Base-by-base conservation (phyloP, 2,113 vertebrate species). In the Hepsetus odoe region DNA sequence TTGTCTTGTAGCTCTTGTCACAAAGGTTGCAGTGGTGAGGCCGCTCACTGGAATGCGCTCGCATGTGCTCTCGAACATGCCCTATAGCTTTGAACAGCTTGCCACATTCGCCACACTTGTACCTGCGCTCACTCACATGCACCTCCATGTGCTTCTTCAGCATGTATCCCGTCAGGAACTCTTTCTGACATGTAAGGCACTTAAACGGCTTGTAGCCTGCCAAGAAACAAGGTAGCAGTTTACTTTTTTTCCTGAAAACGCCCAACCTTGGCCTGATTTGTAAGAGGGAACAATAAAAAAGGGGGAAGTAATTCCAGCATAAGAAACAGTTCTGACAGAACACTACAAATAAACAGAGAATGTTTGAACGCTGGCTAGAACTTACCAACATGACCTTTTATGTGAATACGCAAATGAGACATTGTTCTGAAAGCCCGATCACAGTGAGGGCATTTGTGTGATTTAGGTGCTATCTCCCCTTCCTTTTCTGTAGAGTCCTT, bases 71-170 rank as follows among this genome's bases (percentile, higher is more conserved):
- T 0, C 96, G 96, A 28, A 99, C 96, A 0, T 99, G 97, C 0
- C 96, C 97, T 0, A 99, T 95, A 51, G 96, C 98, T 92, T 98
- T 98, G 87, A 98, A 99, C 40, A 98, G 92, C 77, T 99, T 99
- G 58, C 98, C 97, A 0, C 98, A 99, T 86, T 99, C 97, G 0
- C 96, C 97, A 0, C 98, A 99, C 85, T 97, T 96, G 88, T 96
- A 99, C 6, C 96, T 92, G 80, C 98, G 92, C 86, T 99, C 96
- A 0, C 93, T 95, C 68, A 96, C 92, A 0, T 99, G 97, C 1
- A 94, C 93, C 55, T 98, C 96, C 91, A 96, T 95, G 85, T 99
- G 98, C 87, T 99, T 99, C 85, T 95, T 97, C 59, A 99, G 92
- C 87, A 98, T 83, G 85, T 98, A 98, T 80, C 95, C 96, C 55